Evolutionary conservation across 2,888 invertebrate species (phyloP).

Genomic region (Elegia similella): DNA sequence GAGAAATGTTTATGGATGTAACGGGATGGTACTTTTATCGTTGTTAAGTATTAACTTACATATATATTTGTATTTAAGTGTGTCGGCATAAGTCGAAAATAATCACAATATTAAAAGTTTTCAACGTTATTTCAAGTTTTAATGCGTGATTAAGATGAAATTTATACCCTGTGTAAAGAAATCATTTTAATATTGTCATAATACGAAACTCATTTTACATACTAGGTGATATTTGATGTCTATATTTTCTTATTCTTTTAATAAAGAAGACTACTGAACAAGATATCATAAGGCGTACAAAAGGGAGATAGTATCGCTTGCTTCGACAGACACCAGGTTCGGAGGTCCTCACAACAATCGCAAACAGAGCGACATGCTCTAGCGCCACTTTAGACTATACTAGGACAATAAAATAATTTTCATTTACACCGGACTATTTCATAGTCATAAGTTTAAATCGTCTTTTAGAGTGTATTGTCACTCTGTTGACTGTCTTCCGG

Average conservation of each 20-base stretch:
- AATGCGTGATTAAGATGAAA: constrained; percentile 33
- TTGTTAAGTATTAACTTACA: constrained; percentile 70
- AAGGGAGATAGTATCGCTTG: constrained; percentile 14
- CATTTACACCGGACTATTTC: constrained; percentile 50
- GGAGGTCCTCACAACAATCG: constrained; percentile 29
- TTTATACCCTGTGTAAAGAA: constrained; percentile 24
- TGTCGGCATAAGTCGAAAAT: constrained; percentile 54
- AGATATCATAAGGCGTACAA: neutral
- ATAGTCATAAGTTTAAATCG: constrained; percentile 30
- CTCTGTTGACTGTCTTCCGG: constrained; percentile 61
- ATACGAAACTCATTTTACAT: constrained; percentile 25
- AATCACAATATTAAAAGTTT: constrained; percentile 40
- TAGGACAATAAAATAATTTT: constrained; percentile 74
- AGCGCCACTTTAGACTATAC: constrained; percentile 74
- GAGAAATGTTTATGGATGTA: constrained; percentile 52
- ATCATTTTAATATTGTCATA: constrained; percentile 25
- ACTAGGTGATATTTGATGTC: constrained; percentile 24
- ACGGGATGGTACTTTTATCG: constrained; percentile 59
- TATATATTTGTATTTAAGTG: constrained; percentile 57
- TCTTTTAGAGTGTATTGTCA: constrained; percentile 37
- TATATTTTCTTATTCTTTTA: constrained; percentile 32
- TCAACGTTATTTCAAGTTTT: constrained; percentile 49
- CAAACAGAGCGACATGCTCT: constrained; percentile 47
- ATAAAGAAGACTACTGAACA: constrained; percentile 19
- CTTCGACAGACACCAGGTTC: constrained; percentile 33